Base-by-base conservation (phyloP, 2,888 invertebrate genomes). In the Lymantria dispar region DNA sequence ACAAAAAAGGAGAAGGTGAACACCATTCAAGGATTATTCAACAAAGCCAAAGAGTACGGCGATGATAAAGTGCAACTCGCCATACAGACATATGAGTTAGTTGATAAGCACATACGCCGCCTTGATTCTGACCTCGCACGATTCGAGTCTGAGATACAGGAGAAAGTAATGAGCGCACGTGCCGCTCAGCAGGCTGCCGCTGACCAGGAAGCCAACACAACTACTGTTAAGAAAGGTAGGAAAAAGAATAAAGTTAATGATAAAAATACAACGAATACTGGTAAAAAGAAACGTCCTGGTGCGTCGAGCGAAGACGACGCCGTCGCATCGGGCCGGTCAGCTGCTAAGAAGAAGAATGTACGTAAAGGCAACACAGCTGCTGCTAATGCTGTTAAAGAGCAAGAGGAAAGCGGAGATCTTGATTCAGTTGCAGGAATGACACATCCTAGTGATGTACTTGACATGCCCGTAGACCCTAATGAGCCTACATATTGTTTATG, bases 401-500 rank as follows among this genome's bases (percentile, higher is more conserved):
- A 87, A 52, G 89, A 89, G 49, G 90, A 89, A 60, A 87, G 82
- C 68, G 87, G 80, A 8, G 90, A 90, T 58, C 78, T 94, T 61
- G 93, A 93, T 59, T 85, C 90, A 3, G 87, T 86, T 1, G 87
- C 81, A 38, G 92, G 93, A 45, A 93, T 93, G 77, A 93, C 96
- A 0, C 97, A 97, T 87, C 96, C 97, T 0, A 97, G 98, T 61
- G 99, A 97, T 78, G 97, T 97, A 10, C 87, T 97, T 37, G 97
- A 97, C 66, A 97, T 97, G 97, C 97, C 97, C 0, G 97, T 97
- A 0, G 97, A 99, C 92, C 99, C 99, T 0, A 99, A 99, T 78
- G 99, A 99, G 80, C 99, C 99, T 0, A 99, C 98, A 0, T 99
- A 99, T 81, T 99, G 99, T 82, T 92, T 98, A 38, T 99, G 99